Base-by-base conservation (phyloP, 2,888 invertebrate genomes). In the Dicycla oo region DNA sequence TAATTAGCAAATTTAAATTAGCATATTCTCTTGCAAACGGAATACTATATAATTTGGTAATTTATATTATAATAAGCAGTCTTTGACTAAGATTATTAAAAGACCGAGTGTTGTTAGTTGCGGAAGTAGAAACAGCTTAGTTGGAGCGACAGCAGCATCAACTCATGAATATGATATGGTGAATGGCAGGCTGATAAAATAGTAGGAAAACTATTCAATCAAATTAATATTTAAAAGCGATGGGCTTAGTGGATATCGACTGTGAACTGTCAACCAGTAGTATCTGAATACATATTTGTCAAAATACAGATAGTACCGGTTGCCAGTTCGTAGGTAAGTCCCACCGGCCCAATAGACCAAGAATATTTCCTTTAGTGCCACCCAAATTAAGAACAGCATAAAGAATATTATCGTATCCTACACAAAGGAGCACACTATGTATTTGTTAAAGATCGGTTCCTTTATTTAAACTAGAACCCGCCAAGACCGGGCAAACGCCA, bases 1-100 rank as follows among this genome's bases (percentile, higher is more conserved):
- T 82, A 82, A 80, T 78, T 82, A 80, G 67, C 30, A 23, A 77
- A 81, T 79, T 77, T 61, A 78, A 72, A 80, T 81, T 81, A 66
- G 40, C 70, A 76, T 76, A 51, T 78, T 80, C 62, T 66, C 62
- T 69, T 66, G 51, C 68, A 69, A 66, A 63, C 58, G 63, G 43
- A 66, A 73, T 66, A 40, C 26, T 81, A 51, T 77, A 61, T 78
- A 70, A 60, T 58, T 63, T 62, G 23, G 30, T 61, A 62, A 73
- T 72, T 72, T 69, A 73, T 72, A 69, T 80, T 72, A 53, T 62
- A 78, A 78, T 66, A 66, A 72, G 43, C 51, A 40, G 34, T 43
- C 66, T 78, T 79, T 73, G 77, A 65, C 53, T 62, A 51, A 54
- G 26, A 54, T 43, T 75, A 62, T 56, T 49, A 54, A 34, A 34